Conservation (phyloP, 2,113 vertebrate genomes). For the Meriones unguiculatus region DNA sequence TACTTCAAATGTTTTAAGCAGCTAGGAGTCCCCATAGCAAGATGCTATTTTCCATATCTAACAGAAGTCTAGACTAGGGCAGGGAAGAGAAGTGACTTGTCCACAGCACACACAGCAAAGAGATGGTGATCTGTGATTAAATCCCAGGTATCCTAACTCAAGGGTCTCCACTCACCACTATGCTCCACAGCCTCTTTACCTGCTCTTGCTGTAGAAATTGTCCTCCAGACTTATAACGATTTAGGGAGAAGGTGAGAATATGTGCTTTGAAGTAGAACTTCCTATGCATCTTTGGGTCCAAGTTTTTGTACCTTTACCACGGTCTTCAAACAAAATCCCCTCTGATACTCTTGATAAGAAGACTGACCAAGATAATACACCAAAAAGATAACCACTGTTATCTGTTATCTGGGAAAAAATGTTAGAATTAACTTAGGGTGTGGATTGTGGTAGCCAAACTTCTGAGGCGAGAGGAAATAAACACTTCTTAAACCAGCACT, state of each 20-base stretch:
- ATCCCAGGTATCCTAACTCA: background rate
- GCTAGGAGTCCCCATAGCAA: background rate
- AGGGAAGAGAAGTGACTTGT: background rate
- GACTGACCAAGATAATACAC: background rate
- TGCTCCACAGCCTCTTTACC: background rate
- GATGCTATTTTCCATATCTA: background rate
- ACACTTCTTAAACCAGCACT: background rate
- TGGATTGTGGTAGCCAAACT: background rate
- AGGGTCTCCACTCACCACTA: background rate
- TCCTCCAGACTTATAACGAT: background rate
- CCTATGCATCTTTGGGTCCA: background rate
- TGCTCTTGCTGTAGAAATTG: background rate
- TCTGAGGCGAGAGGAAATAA: background rate
- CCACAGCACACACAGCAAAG: background rate
- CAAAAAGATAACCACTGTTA: background rate
- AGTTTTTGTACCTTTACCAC: background rate
- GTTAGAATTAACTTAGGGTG: background rate
- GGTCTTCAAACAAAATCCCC: background rate
- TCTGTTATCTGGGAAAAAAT: background rate
- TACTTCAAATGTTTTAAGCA: conserved; percentile 6
- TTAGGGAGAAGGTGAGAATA: background rate
- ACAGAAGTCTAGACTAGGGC: background rate
- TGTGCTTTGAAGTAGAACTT: background rate
- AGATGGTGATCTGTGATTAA: background rate
- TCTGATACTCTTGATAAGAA: background rate